Base-by-base conservation (phyloP, 2,888 invertebrate genomes). In the Hyalella azteca region DNA sequence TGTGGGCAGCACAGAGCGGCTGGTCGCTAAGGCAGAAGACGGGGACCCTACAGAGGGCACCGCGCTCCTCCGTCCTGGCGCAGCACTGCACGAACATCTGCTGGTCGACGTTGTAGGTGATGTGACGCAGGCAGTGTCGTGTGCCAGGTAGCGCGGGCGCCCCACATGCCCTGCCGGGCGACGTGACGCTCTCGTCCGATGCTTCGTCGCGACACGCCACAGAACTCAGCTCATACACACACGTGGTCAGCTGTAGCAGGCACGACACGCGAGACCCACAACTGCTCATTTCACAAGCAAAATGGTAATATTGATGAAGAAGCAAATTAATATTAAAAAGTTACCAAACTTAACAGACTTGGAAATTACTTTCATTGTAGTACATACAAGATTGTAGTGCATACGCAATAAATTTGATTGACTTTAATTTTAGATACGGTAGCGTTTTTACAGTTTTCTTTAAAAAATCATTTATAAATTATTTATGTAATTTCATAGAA, bases 1-100 rank as follows among this genome's bases (percentile, higher is more conserved):
- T 93, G 88, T 97, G 96, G 86, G 94, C 94, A 9, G 92, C 90
- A 87, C 96, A 97, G 9, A 96, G 90, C 73, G 96, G 95, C 87
- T 95, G 90, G 87, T 95, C 93, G 87, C 93, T 93, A 81, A 93
- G 91, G 88, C 94, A 93, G 86, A 94, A 93, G 76, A 93, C 93
- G 66, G 94, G 93, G 85, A 92, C 90, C 86, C 93, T 92, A 88
- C 94, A 94, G 87, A 93, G 93, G 45, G 93, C 92, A 86, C 93
- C 92, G 88, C 94, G 93, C 80, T 92, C 91, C 36, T 80, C 78
- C 26, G 78, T 75, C 39, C 81, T 77, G 82, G 93, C 93, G 82
- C 93, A 93, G 88, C 94, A 94, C 86, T 93, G 92, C 87, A 92
- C 92, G 88, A 93, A 94, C 84, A 95, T 89, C 85, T 93, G 91